Conservation (phyloP, 1,140 invertebrate genomes). For the Trachelipus rathkii region DNA sequence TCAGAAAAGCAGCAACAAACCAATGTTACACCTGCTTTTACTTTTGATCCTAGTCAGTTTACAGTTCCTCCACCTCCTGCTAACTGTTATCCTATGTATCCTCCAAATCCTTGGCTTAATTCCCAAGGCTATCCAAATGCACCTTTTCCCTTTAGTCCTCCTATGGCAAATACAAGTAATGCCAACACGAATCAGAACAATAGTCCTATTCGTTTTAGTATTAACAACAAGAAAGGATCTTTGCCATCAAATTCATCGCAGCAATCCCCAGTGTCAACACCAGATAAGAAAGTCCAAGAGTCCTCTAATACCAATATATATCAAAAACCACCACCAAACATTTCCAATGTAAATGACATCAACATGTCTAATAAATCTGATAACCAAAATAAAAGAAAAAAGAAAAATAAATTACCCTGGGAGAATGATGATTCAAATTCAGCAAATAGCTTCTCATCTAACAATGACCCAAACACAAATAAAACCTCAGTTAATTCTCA, state of each 20-base stretch:
- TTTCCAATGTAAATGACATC: background rate
- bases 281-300: background rate
- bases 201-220: background rate
- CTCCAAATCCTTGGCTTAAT: background rate
- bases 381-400: background rate
- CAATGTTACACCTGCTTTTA: background rate
- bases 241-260: background rate
- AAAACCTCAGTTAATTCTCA: too few relatives aligned
- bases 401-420: background rate
- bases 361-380: background rate
- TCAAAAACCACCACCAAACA: background rate
- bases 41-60: slow-evolving; percentile 4
- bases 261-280: background rate
- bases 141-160: background rate
- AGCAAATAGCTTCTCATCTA: too few relatives aligned
- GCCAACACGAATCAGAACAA: background rate
- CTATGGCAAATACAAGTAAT: background rate
- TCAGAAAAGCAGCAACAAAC: background rate
- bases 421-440: background rate
- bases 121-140: background rate
- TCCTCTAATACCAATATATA: background rate
- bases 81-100: background rate
- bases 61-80: background rate
- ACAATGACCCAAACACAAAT: too few relatives aligned
- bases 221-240: background rate